Conservation (phyloP, 2,113 vertebrate genomes). For the Bathybates hornii region DNA sequence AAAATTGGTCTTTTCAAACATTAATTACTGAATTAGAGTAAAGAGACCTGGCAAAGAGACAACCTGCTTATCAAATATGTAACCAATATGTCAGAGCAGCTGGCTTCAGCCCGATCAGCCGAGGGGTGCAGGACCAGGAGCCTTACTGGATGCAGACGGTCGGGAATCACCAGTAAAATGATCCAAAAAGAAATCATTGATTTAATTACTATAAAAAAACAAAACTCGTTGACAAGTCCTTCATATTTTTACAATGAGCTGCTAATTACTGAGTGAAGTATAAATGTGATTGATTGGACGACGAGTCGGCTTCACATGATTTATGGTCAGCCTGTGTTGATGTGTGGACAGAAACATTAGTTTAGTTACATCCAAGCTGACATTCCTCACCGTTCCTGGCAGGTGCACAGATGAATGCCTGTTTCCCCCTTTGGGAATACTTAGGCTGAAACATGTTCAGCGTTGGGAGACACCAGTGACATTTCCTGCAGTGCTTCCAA, state of each 20-base stretch:
- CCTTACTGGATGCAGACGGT: not conserved
- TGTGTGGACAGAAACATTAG: not conserved
- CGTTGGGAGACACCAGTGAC: not conserved
- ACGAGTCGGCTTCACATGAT: not conserved
- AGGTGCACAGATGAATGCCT: not conserved
- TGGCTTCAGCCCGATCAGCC: not conserved
- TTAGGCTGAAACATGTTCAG: not conserved
- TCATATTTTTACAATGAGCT: not conserved
- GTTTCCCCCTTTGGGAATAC: not conserved
- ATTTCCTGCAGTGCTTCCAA: not conserved
- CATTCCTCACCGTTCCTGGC: not conserved
- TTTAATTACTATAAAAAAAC: not conserved
- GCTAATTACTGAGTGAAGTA: not conserved
- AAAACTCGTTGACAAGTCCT: not conserved
- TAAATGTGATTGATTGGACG: not conserved
- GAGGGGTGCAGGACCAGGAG: not conserved
- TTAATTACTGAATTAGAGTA: not conserved
- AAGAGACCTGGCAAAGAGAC: not conserved
- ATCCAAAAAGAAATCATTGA: not conserved
- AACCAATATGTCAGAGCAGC: not conserved
- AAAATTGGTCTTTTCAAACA: not conserved
- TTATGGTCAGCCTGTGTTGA: not conserved
- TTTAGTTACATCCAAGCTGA: not conserved
- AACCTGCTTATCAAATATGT: not conserved
- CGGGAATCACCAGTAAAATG: not conserved